A percentile compares a stretch with the other conserved stretches of the same genome.
Conservation (phyloP, 2,888 invertebrate genomes). For the Dorcus hopei region DNA sequence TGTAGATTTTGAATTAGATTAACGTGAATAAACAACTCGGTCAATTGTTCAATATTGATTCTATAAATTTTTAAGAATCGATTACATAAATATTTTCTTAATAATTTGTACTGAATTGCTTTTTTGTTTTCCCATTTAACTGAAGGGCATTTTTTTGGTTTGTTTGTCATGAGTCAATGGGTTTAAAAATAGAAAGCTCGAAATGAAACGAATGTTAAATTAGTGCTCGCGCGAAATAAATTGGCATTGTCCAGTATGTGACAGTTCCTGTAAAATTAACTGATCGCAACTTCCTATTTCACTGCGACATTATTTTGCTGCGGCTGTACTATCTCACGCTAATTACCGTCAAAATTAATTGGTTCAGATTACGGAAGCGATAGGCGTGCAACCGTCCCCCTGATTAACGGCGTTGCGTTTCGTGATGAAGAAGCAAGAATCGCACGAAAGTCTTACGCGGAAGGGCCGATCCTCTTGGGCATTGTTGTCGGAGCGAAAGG, state of each 20-base stretch:
- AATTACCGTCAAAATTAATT: constrained; percentile 25
- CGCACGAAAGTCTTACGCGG: no score
- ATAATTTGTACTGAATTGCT: no score
- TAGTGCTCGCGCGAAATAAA: constrained; percentile 35
- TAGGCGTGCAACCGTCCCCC: neutral
- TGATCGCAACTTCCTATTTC: constrained; percentile 40
- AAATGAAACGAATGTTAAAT: constrained; percentile 28
- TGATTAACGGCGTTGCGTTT: neutral
- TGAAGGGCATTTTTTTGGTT: no score
- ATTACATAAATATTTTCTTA: no score
- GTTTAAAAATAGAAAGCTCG: no score
- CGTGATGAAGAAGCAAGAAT: no score
- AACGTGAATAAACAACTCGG: no score
- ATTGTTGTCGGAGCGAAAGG: constrained; percentile 9
- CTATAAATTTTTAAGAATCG: no score
- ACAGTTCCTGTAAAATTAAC: constrained; percentile 38
- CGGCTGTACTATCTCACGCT: constrained; percentile 36
- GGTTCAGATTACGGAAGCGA: constrained; percentile 8
- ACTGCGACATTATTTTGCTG: constrained; percentile 25
- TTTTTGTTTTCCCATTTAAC: no score
- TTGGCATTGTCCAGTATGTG: constrained; percentile 33
- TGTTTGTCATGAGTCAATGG: no score
- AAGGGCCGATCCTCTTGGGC: constrained; percentile 8
- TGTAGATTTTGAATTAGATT: no score
- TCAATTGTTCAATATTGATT: no score